These are phyloP conservation scores for Muricea muricata DNA, from an alignment of 92 coral and sea anemone genomes.

Conservation along the genomic window DNA sequence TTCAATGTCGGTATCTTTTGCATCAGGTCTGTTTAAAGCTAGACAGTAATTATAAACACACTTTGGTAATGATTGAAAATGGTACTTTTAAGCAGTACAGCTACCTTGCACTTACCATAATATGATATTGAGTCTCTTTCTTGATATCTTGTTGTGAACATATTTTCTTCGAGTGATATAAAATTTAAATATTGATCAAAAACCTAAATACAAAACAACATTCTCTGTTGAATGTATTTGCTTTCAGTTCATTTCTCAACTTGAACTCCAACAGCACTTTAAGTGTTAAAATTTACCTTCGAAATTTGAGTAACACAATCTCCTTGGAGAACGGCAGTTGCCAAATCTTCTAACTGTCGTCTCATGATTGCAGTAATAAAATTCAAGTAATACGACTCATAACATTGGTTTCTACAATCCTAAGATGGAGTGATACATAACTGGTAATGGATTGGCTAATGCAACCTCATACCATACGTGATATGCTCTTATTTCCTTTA, in stretches of 20 bases:
- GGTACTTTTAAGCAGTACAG: background rate
- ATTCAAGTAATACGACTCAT: conserved; percentile 93
- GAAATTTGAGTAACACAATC: conserved; percentile 94
- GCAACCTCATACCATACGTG: no score
- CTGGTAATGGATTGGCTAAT: no score
- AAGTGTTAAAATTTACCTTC: conserved; percentile 42
- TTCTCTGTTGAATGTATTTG: background rate
- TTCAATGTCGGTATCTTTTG: conserved; percentile 97
- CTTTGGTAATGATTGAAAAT: conserved; percentile 6
- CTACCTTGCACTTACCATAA: conserved; percentile 95
- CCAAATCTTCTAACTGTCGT: conserved; percentile 91
- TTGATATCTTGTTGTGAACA: conserved; percentile 96
- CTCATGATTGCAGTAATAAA: conserved; percentile 96
- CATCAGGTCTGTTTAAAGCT: conserved; percentile 97
- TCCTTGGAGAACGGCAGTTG: conserved; percentile 89
- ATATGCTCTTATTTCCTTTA: no score
- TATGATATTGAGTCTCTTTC: conserved; percentile 95
- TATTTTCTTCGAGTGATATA: conserved; percentile 97
- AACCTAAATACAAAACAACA: conserved; percentile 55
- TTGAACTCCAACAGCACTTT: background rate
- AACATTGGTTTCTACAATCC: conserved; percentile 93
- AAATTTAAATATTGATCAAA: conserved; percentile 96
- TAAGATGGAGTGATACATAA: conserved; percentile 5
- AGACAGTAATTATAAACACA: conserved; percentile 6
- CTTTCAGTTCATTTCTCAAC: background rate